Percentiles rank a stretch among this genome's conserved stretches.
Evolutionary conservation across 2,888 invertebrate genomes (phyloP).

Genomic region (Acanthopleura granulata): DNA sequence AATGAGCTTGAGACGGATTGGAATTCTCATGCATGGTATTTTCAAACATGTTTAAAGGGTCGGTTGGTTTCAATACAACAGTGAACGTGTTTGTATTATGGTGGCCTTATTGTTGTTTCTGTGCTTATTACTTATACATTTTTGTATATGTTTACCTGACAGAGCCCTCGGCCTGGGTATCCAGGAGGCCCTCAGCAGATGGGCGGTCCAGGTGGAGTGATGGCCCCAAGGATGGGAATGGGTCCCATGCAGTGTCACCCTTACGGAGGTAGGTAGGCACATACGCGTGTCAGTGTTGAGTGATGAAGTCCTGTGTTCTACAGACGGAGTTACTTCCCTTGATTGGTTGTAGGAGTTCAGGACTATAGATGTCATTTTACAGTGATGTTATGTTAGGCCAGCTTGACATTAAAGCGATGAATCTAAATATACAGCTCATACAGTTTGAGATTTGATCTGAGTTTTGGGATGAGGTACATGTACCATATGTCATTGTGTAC

Average conservation of each 20-base stretch:
- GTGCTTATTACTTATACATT: not conserved
- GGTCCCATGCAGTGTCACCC: conserved; percentile 55
- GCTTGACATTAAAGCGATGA: no score
- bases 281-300: not conserved
- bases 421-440: no score
- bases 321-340: no score
- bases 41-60: not conserved
- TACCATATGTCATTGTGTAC: no score
- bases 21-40: no score
- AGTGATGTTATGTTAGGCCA: no score
- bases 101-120: not conserved
- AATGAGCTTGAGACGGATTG: no score
- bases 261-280: conserved; percentile 39
- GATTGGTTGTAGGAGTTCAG: no score
- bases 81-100: not conserved
- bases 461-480: no score
- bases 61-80: not conserved
- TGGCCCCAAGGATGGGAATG: conserved; percentile 42
- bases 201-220: conserved; percentile 35
- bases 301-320: no score
- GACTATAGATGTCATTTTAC: no score
- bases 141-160: not conserved
- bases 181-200: conserved; percentile 33
- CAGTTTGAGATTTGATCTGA: no score
- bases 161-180: not conserved